These are phyloP conservation scores for Alligator mississippiensis DNA, from an alignment of 2,113 vertebrate species.

Conservation along the genomic window DNA sequence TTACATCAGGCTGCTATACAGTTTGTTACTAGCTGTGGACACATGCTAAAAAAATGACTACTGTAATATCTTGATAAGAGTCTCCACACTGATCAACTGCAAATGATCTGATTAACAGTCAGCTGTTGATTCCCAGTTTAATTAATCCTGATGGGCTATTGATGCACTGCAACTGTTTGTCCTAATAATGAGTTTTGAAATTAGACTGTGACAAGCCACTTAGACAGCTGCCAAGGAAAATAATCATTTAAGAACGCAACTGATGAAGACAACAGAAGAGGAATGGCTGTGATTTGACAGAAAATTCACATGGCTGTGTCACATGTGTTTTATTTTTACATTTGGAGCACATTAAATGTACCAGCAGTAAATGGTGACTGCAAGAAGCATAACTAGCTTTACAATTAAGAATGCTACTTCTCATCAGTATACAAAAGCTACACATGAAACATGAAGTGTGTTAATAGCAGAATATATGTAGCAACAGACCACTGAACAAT, in stretches of 20 bases:
- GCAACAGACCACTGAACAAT: conserved; percentile 84
- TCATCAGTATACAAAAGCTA: conserved; percentile 76
- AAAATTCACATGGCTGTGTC: conserved; percentile 80
- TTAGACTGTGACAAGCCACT: conserved; percentile 91
- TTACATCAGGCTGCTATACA: conserved; percentile 42
- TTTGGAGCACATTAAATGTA: conserved; percentile 74
- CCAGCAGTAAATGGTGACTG: conserved; percentile 76
- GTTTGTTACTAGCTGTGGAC: conserved; percentile 22
- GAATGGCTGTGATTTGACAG: conserved; percentile 77
- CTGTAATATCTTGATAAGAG: conserved; percentile 75
- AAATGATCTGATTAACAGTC: conserved; percentile 91
- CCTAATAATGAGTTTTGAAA: conserved; percentile 97
- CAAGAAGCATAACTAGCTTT: conserved; percentile 69
- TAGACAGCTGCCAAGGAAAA: conserved; percentile 88
- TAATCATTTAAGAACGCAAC: conserved; percentile 78
- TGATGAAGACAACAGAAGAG: conserved; percentile 74
- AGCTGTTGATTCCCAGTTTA: conserved; percentile 94
- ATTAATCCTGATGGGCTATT: conserved; percentile 99
- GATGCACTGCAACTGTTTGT: conserved; percentile 94
- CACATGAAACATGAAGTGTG: conserved; percentile 79
- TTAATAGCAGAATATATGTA: conserved; percentile 77
- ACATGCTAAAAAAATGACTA: conserved; percentile 60
- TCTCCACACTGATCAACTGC: conserved; percentile 85
- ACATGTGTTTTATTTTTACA: conserved; percentile 78
- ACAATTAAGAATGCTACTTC: conserved; percentile 80